Base-by-base conservation (phyloP, 2,797 vertebrate species). In the Leontopithecus rosalia region DNA sequence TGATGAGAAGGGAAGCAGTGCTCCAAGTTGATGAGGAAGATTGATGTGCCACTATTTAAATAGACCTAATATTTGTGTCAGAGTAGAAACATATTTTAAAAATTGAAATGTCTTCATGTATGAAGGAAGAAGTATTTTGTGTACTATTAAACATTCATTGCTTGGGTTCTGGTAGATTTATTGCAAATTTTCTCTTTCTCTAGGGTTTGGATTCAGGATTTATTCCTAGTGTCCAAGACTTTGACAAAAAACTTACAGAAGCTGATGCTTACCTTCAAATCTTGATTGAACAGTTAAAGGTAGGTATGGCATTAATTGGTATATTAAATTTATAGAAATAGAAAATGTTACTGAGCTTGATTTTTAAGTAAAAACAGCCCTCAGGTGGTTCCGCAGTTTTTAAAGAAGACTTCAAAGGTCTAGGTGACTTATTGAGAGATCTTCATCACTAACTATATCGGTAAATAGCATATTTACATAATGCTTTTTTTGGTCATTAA, bases 201-300 rank as follows among this genome's bases (percentile, higher is more conserved):
- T 98, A 99, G 99, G 99, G 99, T 98, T 99, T 99, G 94, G 99
- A 99, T 99, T 98, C 99, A 48, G 99, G 99, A 98, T 99, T 99
- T 97, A 99, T 99, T 99, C 99, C 99, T 17, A 99, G 99, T 6
- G 99, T 99, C 98, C 99, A 99, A 98, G 99, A 99, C 98, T 99
- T 99, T 98, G 99, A 99, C 98, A 99, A 99, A 99, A 99, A 99
- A 97, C 99, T 99, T 39, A 99, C 99, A 0, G 99, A 99, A 98
- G 99, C 99, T 24, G 99, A 99, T 48, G 99, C 99, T 95, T 99
- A 99, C 97, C 98, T 99, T 46, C 99, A 99, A 98, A 99, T 99
- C 98, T 99, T 99, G 97, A 99, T 99, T 96, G 99, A 99, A 97
- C 99, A 99, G 67, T 97, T 99, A 97, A 99, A 99, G 99, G 99